A percentile compares a stretch with the other conserved stretches of the same genome.
Evolutionary conservation across 2,113 vertebrate species (phyloP).

Genomic region (Mus pahari): DNA sequence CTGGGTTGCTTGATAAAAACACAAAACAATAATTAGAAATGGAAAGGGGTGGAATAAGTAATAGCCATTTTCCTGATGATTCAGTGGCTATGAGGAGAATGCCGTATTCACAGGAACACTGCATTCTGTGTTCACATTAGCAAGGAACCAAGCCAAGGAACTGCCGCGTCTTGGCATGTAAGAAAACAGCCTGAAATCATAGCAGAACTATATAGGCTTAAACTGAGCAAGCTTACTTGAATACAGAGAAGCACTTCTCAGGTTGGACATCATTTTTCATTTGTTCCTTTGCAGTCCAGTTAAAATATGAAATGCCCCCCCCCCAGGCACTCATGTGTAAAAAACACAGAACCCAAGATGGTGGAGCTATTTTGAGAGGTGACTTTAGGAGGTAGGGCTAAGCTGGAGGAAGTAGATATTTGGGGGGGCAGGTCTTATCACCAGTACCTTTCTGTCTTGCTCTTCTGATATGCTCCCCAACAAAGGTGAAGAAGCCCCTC

Average conservation of each 20-base stretch:
- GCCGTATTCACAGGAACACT: background rate
- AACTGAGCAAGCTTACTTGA: background rate
- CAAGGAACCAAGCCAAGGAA: background rate
- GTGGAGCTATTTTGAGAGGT: background rate
- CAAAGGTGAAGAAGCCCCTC: background rate
- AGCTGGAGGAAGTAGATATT: background rate
- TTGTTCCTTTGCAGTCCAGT: background rate
- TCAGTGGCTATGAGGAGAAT: background rate
- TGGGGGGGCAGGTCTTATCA: background rate
- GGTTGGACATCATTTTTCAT: background rate
- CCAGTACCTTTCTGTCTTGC: background rate
- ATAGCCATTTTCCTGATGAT: background rate
- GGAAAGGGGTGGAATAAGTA: background rate
- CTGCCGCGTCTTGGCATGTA: background rate
- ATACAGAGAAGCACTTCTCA: background rate
- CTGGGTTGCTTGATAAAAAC: conserved; percentile 44
- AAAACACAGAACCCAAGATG: background rate
- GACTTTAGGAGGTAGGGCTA: background rate
- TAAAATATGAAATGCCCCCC: background rate
- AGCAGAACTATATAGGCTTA: background rate
- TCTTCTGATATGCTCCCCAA: background rate
- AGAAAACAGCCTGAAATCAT: background rate
- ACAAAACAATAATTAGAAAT: conserved; percentile 44
- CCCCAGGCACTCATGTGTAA: background rate
- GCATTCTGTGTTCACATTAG: background rate